These are phyloP conservation scores for Neotoma lepida DNA, from an alignment of 2,113 vertebrate genomes.

Conservation along the genomic window DNA sequence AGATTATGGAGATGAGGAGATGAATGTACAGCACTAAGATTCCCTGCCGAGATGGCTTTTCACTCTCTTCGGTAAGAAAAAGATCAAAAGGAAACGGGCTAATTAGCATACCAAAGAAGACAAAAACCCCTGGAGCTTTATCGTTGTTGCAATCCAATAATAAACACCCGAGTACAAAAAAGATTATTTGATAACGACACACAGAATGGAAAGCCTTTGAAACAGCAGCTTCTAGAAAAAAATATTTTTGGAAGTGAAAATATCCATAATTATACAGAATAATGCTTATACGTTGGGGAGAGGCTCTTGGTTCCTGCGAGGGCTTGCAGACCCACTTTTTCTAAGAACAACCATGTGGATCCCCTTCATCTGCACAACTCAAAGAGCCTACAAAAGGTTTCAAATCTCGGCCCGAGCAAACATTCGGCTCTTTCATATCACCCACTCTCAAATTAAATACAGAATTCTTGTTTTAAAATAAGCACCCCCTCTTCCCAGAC, in stretches of 20 bases:
- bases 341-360: slow-evolving; percentile 74
- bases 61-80: slow-evolving; percentile 88
- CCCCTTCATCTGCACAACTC: slow-evolving; percentile 80
- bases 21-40: slow-evolving; percentile 88
- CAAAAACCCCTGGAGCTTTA: slow-evolving; percentile 90
- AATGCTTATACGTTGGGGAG: slow-evolving; percentile 82
- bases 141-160: slow-evolving; percentile 91
- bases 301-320: slow-evolving; percentile 77
- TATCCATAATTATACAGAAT: slow-evolving; percentile 89
- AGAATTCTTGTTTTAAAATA: slow-evolving; percentile 73
- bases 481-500: slow-evolving; percentile 55
- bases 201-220: slow-evolving; percentile 90
- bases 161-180: slow-evolving; percentile 90
- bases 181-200: slow-evolving; percentile 92
- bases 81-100: slow-evolving; percentile 90
- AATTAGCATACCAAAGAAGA: slow-evolving; percentile 93
- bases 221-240: slow-evolving; percentile 88
- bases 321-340: slow-evolving; percentile 78
- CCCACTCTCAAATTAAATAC: slow-evolving; percentile 77
- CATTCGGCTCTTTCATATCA: slow-evolving; percentile 78
- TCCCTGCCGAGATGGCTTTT: slow-evolving; percentile 91
- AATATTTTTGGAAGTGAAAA: slow-evolving; percentile 87
- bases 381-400: slow-evolving; percentile 78
- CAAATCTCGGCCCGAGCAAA: slow-evolving; percentile 81
- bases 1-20: slow-evolving; percentile 90